Conservation (phyloP, 2,797 vertebrate species). For the Muscicapa comitata region DNA sequence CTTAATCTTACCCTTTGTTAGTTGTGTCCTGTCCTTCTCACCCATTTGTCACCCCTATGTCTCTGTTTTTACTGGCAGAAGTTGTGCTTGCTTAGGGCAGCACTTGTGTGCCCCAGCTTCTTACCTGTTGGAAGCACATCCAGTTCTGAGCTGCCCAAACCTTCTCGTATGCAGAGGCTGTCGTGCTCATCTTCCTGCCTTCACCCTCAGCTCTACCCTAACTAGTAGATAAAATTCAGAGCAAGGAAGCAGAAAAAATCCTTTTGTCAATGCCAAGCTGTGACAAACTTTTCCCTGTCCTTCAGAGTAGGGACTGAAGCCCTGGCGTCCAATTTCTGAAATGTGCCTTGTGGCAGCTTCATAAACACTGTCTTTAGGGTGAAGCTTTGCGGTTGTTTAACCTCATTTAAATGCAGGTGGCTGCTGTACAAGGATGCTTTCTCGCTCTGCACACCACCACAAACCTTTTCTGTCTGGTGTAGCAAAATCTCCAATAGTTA, state of each 20-base stretch:
- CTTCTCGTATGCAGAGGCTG: fast-evolving
- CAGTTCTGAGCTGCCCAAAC: not conserved
- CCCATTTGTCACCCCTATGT: fast-evolving
- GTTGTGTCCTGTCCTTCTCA: not conserved
- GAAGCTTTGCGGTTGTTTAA: not conserved
- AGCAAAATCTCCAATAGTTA: not conserved
- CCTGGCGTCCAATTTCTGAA: not conserved
- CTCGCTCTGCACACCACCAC: not conserved
- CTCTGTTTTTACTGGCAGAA: not conserved
- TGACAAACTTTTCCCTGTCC: not conserved
- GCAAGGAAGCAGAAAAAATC: not conserved
- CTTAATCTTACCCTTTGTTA: not conserved
- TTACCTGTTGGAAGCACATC: not conserved
- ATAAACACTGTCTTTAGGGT: not conserved
- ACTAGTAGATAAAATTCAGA: not conserved
- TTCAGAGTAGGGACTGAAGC: not conserved
- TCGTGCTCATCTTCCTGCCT: not conserved
- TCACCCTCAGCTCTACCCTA: not conserved
- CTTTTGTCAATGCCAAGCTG: not conserved
- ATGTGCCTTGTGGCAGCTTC: not conserved
- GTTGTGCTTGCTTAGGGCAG: not conserved
- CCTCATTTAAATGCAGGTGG: not conserved
- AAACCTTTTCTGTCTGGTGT: not conserved
- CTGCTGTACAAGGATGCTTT: not conserved
- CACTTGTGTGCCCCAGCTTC: not conserved